phyloP scores from a whole-genome alignment of 2,888 invertebrate genomes.

The Venustoraphidia nigricollis region DNA sequence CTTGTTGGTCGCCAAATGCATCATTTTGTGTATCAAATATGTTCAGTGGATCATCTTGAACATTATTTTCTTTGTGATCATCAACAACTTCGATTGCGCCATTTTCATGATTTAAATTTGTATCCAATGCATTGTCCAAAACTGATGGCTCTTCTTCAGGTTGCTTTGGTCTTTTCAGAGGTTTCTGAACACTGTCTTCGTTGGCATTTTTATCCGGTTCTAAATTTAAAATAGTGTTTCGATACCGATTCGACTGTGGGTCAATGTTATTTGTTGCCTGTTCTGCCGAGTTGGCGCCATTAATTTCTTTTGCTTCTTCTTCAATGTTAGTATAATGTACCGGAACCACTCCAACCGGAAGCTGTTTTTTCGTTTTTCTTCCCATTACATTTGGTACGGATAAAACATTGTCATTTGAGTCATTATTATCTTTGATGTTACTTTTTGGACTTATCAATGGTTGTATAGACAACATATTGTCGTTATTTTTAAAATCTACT shows the following conservation, averaged over 20 bases:
- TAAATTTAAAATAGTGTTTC: slow-evolving; percentile 9
- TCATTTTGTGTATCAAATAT: slow-evolving; percentile 8
- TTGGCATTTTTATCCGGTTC: slow-evolving; percentile 6
- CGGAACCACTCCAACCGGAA: slow-evolving; percentile 24
- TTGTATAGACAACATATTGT: slow-evolving; percentile 5
- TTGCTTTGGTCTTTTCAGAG: slow-evolving; percentile 4
- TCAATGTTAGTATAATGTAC: slow-evolving; percentile 21
- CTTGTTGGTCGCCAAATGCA: slow-evolving; percentile 10
- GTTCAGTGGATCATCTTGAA: slow-evolving; percentile 9
- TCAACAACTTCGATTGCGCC: slow-evolving; percentile 24
- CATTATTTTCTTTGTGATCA: slow-evolving; percentile 15
- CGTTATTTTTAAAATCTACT: slow-evolving; percentile 15
- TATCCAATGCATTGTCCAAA: slow-evolving; percentile 6
- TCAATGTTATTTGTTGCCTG: slow-evolving; percentile 17
- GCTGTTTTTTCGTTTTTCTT: slow-evolving; percentile 8
- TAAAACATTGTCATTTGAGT: slow-evolving; percentile 19
- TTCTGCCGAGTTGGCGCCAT: slow-evolving; percentile 19
- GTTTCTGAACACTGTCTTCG: slow-evolving; percentile 5
- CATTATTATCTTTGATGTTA: slow-evolving; percentile 6
- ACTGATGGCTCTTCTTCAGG: slow-evolving; percentile 5
- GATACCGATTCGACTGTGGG: slow-evolving; percentile 10
- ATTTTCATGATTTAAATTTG: slow-evolving; percentile 19
- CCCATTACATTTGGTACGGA: slow-evolving; percentile 16
- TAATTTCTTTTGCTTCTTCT: slow-evolving; percentile 9
- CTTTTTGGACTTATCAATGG: neutral